Evolutionary conservation across 2,888 invertebrate species (phyloP).

Genomic region (Pelosia muscerda): DNA sequence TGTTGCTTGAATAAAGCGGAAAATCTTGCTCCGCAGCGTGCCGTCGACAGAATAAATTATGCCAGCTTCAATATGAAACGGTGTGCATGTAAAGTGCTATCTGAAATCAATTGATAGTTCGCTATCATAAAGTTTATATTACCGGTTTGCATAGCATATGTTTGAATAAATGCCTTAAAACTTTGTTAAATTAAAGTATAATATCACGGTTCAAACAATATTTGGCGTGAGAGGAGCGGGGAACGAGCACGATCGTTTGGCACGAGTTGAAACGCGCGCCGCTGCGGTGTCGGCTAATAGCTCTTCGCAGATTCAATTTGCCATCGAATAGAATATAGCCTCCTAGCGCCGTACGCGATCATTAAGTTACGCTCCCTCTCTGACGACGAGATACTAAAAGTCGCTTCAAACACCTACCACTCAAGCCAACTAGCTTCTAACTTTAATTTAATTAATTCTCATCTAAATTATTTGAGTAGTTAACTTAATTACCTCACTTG

Average conservation of each 20-base stretch:
- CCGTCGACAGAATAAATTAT: conserved; percentile 77
- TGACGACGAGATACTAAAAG: conserved; percentile 64
- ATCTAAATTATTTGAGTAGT: conserved; percentile 51
- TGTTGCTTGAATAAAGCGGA: conserved; percentile 80
- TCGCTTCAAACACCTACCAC: conserved; percentile 67
- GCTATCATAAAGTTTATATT: conserved; percentile 28
- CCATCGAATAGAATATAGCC: conserved; percentile 80
- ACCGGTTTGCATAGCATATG: conserved; percentile 3
- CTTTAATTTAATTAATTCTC: conserved; percentile 59
- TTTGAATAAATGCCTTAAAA: background rate
- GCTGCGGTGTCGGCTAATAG: conserved; percentile 83
- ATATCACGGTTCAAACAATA: conserved; percentile 66
- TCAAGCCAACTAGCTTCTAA: conserved; percentile 56
- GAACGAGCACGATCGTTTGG: conserved; percentile 76
- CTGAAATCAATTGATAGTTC: conserved; percentile 39
- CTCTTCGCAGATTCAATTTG: conserved; percentile 85
- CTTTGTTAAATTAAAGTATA: conserved; percentile 61
- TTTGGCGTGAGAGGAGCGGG: conserved; percentile 61
- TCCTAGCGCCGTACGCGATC: conserved; percentile 78
- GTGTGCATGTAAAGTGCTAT: conserved; percentile 51
- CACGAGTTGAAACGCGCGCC: conserved; percentile 68
- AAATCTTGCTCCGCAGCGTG: conserved; percentile 73
- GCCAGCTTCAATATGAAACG: conserved; percentile 67
- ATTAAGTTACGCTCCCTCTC: conserved; percentile 80
- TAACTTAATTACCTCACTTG: conserved; percentile 47